These are phyloP conservation scores for Gymnodraco acuticeps DNA, from an alignment of 2,797 vertebrate genomes.

Conservation along the genomic window DNA sequence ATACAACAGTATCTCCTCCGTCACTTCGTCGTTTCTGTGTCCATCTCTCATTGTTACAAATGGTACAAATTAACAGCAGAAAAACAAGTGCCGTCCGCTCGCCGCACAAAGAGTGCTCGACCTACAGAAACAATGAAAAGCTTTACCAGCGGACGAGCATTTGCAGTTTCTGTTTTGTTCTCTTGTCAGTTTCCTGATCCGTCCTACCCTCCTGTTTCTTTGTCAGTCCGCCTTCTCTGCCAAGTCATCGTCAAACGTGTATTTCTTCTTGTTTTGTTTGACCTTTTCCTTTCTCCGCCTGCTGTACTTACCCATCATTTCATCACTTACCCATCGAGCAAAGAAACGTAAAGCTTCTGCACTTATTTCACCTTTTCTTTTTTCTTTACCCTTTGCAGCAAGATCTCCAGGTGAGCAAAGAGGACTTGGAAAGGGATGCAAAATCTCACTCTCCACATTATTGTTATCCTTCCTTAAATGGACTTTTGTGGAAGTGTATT, in stretches of 20 bases:
- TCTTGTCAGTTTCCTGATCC: constrained; percentile 23
- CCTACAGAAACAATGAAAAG: constrained; percentile 11
- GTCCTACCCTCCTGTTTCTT: constrained; percentile 42
- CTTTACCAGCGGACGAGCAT: constrained; percentile 46
- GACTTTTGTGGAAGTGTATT: constrained; percentile 41
- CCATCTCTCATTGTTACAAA: constrained; percentile 1
- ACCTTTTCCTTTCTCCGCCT: constrained; percentile 28
- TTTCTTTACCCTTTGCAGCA: constrained; percentile 73
- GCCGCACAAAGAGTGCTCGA: constrained; percentile 33
- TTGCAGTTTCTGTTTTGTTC: constrained; percentile 65
- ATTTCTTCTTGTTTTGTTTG: constrained; percentile 33
- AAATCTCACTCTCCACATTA: constrained; percentile 57
- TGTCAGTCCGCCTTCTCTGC: constrained; percentile 12
- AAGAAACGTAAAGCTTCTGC: neutral
- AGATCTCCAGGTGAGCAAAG: constrained; percentile 84
- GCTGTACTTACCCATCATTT: constrained; percentile 25
- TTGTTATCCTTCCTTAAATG: constrained; percentile 30
- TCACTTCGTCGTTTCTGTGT: constrained; percentile 18
- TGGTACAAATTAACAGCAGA: constrained; percentile 49
- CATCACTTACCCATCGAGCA: constrained; percentile 32
- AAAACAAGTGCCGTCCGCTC: constrained; percentile 62
- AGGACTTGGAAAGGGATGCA: constrained; percentile 62
- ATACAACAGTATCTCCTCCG: constrained; percentile 55
- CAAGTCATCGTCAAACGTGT: constrained; percentile 22
- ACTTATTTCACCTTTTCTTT: constrained; percentile 53